A percentile compares a stretch with the other conserved stretches of the same genome.
Conservation (phyloP, 2,888 invertebrate genomes). For the Agriopis marginaria region DNA sequence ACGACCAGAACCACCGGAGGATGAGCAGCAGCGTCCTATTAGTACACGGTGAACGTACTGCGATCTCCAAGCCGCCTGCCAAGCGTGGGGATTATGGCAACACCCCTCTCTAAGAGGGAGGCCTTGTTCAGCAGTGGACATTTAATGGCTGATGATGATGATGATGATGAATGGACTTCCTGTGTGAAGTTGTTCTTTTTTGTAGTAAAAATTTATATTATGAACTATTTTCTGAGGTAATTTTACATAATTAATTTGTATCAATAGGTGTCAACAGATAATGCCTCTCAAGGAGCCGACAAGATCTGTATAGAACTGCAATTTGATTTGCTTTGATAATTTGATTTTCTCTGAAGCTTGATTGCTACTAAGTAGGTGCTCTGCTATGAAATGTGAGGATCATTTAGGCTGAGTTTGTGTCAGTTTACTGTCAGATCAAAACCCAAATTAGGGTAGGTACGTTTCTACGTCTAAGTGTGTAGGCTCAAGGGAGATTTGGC, state of each 20-base stretch:
- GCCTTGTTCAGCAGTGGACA: too few relatives aligned
- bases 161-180: too few relatives aligned
- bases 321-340: conserved; percentile 27
- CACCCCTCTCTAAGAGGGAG: too few relatives aligned
- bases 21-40: too few relatives aligned
- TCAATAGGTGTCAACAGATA: not conserved
- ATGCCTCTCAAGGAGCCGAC: not conserved
- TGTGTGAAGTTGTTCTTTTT: too few relatives aligned
- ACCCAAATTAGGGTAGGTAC: not conserved
- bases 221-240: too few relatives aligned
- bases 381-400: conserved; percentile 16
- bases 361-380: conserved; percentile 6
- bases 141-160: too few relatives aligned
- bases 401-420: conserved; percentile 1
- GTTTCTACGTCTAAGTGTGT: not conserved
- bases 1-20: too few relatives aligned
- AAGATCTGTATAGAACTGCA: not conserved
- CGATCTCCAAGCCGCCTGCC: too few relatives aligned
- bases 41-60: too few relatives aligned
- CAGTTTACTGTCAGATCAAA: conserved; percentile 18
- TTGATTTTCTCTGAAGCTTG: conserved; percentile 12
- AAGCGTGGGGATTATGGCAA: too few relatives aligned
- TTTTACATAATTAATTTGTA: not conserved
- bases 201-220: too few relatives aligned
- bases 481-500: not conserved